Evolutionary conservation across 2,113 vertebrate genomes (phyloP).

Genomic region (Callospermophilus lateralis): DNA sequence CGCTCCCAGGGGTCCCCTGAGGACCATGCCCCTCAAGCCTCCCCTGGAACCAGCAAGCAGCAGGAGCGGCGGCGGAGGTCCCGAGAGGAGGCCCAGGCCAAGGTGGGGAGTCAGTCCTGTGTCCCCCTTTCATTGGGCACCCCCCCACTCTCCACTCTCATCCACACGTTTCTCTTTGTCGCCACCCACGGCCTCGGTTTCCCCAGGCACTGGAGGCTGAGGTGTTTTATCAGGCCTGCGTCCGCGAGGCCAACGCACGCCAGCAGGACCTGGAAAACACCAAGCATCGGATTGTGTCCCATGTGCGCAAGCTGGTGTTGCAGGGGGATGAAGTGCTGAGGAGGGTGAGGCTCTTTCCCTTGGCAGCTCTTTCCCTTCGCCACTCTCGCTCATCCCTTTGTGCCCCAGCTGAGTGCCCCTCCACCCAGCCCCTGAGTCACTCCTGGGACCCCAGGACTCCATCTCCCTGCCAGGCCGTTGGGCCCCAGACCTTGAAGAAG

Average conservation of each 20-base stretch:
- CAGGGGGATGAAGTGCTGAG: constrained; percentile 95
- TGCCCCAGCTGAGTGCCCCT: too few species aligned
- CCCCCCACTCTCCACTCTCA: neutral
- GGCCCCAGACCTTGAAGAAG: neutral
- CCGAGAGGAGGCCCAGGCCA: constrained; percentile 92
- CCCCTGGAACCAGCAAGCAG: constrained; percentile 87
- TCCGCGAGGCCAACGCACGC: constrained; percentile 89
- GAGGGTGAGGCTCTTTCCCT: constrained; percentile 87
- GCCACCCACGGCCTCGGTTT: neutral
- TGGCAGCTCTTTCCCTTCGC: neutral
- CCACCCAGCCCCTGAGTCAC: neutral
- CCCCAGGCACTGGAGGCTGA: constrained; percentile 91
- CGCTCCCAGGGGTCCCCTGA: constrained; percentile 78
- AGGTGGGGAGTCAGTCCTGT: constrained; percentile 82
- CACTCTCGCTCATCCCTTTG: too few species aligned
- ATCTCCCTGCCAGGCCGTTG: neutral
- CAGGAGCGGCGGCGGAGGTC: constrained; percentile 94
- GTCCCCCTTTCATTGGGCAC: rapidly evolving
- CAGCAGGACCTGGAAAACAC: constrained; percentile 91
- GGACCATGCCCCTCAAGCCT: constrained; percentile 46
- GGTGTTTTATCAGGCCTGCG: constrained; percentile 87
- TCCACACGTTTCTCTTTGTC: neutral
- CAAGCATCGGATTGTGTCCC: constrained; percentile 92
- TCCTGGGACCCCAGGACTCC: neutral
- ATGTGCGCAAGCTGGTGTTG: constrained; percentile 94